These are phyloP conservation scores for Lacanobia wlatinum DNA, from an alignment of 2,888 invertebrate species.

Conservation along the genomic window DNA sequence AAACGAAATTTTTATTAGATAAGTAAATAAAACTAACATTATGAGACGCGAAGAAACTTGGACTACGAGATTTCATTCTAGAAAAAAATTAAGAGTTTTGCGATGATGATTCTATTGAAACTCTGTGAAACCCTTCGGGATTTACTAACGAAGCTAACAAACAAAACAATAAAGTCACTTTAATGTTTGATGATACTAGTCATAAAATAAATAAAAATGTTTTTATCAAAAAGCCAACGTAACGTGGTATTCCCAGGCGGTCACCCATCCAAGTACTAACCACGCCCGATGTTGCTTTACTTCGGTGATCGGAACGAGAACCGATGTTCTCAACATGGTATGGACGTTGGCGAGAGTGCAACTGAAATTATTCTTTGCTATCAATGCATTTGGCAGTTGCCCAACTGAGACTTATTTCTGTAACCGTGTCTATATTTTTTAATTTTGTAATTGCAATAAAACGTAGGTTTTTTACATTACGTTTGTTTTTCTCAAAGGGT, in stretches of 20 bases:
- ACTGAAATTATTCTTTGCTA: slow-evolving; percentile 13
- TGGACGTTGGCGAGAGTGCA: slow-evolving; percentile 19
- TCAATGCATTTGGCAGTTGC: slow-evolving; percentile 1
- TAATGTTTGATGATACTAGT: neutral
- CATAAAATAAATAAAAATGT: neutral
- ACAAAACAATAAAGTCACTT: neutral
- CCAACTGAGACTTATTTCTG: slow-evolving; percentile 7
- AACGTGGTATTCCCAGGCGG: slow-evolving; percentile 84
- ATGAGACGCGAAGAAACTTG: neutral
- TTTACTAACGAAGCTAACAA: neutral
- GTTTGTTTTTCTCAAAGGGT: neutral
- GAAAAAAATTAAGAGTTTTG: neutral
- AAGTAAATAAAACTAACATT: too few relatives aligned
- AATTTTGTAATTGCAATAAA: neutral
- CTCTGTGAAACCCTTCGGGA: neutral
- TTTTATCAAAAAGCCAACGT: slow-evolving; percentile 69
- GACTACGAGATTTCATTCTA: neutral
- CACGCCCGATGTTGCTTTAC: slow-evolving; percentile 86
- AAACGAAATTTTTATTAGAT: too few relatives aligned
- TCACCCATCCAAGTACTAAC: slow-evolving; percentile 88
- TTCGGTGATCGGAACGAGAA: slow-evolving; percentile 82
- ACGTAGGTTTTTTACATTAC: neutral
- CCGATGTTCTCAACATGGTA: slow-evolving; percentile 28
- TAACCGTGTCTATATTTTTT: neutral
- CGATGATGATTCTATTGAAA: neutral